Base-by-base conservation (phyloP, 2,113 vertebrate genomes). In the Pterocles orientalis region DNA sequence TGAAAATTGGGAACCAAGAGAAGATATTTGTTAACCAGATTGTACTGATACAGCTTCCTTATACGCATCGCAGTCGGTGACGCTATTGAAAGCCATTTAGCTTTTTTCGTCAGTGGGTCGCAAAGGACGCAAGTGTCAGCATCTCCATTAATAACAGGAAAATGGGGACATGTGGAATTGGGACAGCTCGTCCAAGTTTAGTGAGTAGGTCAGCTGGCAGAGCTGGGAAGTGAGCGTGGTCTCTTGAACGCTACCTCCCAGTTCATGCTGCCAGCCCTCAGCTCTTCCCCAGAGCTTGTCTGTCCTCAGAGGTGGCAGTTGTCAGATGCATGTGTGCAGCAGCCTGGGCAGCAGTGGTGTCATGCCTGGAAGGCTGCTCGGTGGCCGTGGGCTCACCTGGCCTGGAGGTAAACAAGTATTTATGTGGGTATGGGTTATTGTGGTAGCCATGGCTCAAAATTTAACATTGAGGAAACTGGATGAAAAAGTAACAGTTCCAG, bases 61-160 rank as follows among this genome's bases (percentile, higher is more conserved):
- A 26, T 9, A 15, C 0, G 5, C 1, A 1, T 10, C 51, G 18
- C 43, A 21, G 41, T 43, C 57, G 29, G 34, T 64, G 79, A 58
- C 4, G 34, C 45, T 48, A 6, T 6, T 26, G 57, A 57, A 88
- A 92, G 53, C 34, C 12, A 14, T 48, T 26, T 64, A 88, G 39
- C 12, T 53, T 83, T 92, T 51, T 41, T 65, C 1, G 0, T 68
- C 64, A 51, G 10, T 0, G 3, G 29, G 7, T 79, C 1, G 3
- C 77, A 54, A 13, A 82, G 76, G 68, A 48, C 48, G 29, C 53
- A 50, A 75, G 43, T 43, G 82, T 70, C 3, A 2, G 43, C 39
- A 39, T 86, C 28, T 14, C 60, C 57, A 6, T n/a, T 48, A 77
- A 24, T 33, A 57, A 20, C 21, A 21, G 64, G 19, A 36, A 83